Evolutionary conservation across 2,797 vertebrate genomes (phyloP).

Genomic region (Kryptolebias ocellatus): DNA sequence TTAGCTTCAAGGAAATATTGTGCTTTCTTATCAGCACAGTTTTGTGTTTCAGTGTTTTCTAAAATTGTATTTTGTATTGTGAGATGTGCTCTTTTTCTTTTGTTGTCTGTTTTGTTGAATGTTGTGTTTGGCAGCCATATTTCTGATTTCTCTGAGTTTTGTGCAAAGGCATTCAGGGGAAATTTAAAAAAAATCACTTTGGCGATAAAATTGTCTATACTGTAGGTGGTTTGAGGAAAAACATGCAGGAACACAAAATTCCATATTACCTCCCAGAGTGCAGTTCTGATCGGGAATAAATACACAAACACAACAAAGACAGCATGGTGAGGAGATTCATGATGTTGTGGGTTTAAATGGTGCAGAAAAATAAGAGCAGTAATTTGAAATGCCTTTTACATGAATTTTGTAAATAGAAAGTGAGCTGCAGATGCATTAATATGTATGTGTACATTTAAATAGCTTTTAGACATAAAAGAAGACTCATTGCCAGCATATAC

Average conservation of each 20-base stretch:
- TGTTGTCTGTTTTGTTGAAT: too few relatives aligned
- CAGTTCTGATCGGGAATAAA: background rate
- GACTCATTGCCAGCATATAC: background rate
- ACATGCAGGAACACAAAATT: slow-evolving; percentile 6
- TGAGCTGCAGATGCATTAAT: background rate
- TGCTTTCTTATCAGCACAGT: too few relatives aligned
- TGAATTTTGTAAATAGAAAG: slow-evolving; percentile 9
- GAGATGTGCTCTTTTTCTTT: too few relatives aligned
- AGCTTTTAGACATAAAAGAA: slow-evolving; percentile 8
- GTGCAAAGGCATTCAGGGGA: too few relatives aligned
- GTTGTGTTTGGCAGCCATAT: too few relatives aligned
- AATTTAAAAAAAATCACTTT: too few relatives aligned
- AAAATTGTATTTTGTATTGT: too few relatives aligned
- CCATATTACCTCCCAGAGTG: slow-evolving; percentile 7
- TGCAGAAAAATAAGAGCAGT: slow-evolving; percentile 11
- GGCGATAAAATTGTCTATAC: too few relatives aligned
- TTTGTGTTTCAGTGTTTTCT: too few relatives aligned
- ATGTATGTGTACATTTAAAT: background rate
- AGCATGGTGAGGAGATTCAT: background rate
- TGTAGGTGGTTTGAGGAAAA: slow-evolving; percentile 36
- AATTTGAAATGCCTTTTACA: slow-evolving; percentile 2
- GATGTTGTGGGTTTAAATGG: slow-evolving; percentile 14
- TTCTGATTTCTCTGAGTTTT: too few relatives aligned
- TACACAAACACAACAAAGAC: slow-evolving; percentile 1
- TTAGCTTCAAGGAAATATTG: too few relatives aligned